phyloP scores from a whole-genome alignment of 2,888 invertebrate genomes.

The Nesidiocoris tenuis region DNA sequence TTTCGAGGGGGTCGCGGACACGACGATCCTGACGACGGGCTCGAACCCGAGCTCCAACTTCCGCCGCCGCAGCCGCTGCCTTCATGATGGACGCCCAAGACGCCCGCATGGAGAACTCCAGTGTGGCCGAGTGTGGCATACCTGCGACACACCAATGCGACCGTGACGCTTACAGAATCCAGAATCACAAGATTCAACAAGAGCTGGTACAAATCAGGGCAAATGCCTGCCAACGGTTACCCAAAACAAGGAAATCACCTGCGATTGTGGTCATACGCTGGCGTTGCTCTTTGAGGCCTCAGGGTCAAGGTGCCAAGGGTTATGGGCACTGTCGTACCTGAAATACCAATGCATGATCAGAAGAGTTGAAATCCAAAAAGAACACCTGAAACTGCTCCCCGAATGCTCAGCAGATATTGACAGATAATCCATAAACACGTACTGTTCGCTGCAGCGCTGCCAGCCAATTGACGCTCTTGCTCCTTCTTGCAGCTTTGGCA shows the following conservation, averaged over 20 bases:
- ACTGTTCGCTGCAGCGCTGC: constrained; percentile 53
- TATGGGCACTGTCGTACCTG: constrained; percentile 57
- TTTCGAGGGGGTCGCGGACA: constrained; percentile 44
- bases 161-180: too few relatives aligned
- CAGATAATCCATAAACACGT: constrained; percentile 3
- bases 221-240: too few relatives aligned
- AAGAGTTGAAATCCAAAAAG: too few relatives aligned
- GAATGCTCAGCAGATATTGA: background rate
- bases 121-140: constrained; percentile 54
- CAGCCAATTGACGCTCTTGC: constrained; percentile 53
- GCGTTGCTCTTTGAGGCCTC: constrained; percentile 50
- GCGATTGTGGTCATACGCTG: constrained; percentile 38
- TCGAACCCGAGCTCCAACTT: constrained; percentile 50
- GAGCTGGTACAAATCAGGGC: too few relatives aligned
- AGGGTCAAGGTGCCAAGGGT: constrained; percentile 54
- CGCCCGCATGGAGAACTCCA: constrained; percentile 53
- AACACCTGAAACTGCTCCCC: background rate
- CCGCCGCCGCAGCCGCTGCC: constrained; percentile 40
- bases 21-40: constrained; percentile 48
- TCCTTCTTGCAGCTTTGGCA: constrained; percentile 47
- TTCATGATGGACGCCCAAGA: constrained; percentile 48
- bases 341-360: background rate
- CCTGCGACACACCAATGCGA: background rate
- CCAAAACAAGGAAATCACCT: constrained; percentile 48
- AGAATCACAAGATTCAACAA: too few relatives aligned